These are phyloP conservation scores for Prionchulus punctatus DNA, from an alignment of 2,888 invertebrate genomes.

Conservation along the genomic window DNA sequence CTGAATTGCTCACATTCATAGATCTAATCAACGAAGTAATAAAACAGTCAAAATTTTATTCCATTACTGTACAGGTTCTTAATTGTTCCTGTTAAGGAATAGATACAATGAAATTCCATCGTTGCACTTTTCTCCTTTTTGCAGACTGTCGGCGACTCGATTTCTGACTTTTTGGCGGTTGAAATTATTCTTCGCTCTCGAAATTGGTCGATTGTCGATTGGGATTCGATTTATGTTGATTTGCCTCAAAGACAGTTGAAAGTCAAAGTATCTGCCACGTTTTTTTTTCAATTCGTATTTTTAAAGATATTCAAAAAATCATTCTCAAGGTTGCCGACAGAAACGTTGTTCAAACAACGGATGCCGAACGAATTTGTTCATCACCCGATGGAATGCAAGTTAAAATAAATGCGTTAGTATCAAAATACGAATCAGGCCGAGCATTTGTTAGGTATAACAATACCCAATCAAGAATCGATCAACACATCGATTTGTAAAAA, in stretches of 20 bases:
- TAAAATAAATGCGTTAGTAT: slow-evolving; percentile 54
- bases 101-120: too few relatives aligned
- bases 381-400: slow-evolving; percentile 67
- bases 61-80: too few relatives aligned
- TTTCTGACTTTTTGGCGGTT: slow-evolving; percentile 82
- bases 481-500: neutral
- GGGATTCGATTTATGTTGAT: slow-evolving; percentile 66
- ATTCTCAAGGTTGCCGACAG: slow-evolving; percentile 50
- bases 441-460: slow-evolving; percentile 58
- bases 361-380: slow-evolving; percentile 66
- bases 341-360: slow-evolving; percentile 61
- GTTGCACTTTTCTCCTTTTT: neutral
- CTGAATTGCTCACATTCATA: slow-evolving; percentile 50
- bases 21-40: slow-evolving; percentile 65
- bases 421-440: slow-evolving; percentile 53
- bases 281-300: neutral
- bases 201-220: slow-evolving; percentile 59
- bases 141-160: slow-evolving; percentile 67
- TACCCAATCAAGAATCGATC: neutral
- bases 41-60: too few relatives aligned
- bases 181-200: slow-evolving; percentile 68
- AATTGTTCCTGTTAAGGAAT: too few relatives aligned
- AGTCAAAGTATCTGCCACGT: slow-evolving; percentile 55
- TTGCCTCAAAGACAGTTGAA: slow-evolving; percentile 73
- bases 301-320: neutral